These are phyloP conservation scores for Malthinus flaveolus DNA, from an alignment of 2,888 invertebrate genomes.

Conservation along the genomic window DNA sequence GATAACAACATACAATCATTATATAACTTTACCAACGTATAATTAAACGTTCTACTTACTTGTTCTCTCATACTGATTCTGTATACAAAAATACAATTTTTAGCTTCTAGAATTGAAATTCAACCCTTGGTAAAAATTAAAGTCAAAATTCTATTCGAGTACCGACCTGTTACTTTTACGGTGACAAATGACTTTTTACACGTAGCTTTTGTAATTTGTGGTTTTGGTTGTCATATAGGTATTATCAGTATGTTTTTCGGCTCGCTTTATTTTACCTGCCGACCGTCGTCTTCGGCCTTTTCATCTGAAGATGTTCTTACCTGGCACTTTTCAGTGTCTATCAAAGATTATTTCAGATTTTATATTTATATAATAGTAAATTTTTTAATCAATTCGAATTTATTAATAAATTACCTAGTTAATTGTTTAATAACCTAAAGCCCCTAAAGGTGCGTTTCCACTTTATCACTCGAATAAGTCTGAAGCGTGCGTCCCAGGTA, in stretches of 20 bases:
- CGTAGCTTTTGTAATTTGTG: conserved; percentile 33
- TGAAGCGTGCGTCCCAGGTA: no score
- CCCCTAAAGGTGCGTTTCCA: no score
- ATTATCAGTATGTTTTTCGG: conserved; percentile 34
- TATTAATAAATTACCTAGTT: background rate
- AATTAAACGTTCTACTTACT: conserved; percentile 21
- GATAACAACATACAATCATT: conserved; percentile 27
- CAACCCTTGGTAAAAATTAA: no score
- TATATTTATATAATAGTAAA: no score
- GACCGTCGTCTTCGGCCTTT: conserved; percentile 14
- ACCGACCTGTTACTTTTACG: conserved; percentile 27
- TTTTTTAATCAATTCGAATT: no score
- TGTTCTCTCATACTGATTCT: background rate
- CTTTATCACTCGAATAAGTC: no score
- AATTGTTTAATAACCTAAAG: no score
- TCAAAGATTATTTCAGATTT: no score
- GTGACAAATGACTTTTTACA: conserved; percentile 37
- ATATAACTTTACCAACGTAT: conserved; percentile 26
- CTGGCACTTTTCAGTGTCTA: background rate
- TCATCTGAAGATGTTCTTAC: conserved; percentile 6
- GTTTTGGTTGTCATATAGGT: conserved; percentile 39
- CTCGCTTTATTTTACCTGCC: conserved; percentile 31
- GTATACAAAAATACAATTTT: conserved; percentile 5
- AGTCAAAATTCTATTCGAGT: conserved; percentile 1
- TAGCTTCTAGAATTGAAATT: background rate